phyloP scores from a whole-genome alignment of 1,140 invertebrate species.

The silkworm (Bombyx mori) region DNA sequence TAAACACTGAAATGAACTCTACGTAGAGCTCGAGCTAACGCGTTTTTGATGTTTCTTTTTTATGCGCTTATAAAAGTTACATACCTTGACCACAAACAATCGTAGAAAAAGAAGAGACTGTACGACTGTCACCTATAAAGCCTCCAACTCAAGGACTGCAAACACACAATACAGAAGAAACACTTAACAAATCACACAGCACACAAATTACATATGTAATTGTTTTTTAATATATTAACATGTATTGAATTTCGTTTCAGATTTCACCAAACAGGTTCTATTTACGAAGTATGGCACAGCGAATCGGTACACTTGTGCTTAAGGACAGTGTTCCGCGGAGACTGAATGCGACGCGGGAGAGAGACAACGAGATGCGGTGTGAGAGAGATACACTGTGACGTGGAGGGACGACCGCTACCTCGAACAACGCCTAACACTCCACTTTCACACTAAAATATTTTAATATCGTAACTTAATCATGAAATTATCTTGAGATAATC shows the following conservation, averaged over 20 bases:
- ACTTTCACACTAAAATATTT: conserved; percentile 7
- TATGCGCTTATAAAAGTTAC: conserved; percentile 9
- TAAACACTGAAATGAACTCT: too few species aligned
- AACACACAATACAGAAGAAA: conserved; percentile 56
- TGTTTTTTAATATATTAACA: conserved; percentile 4
- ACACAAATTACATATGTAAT: conserved; percentile 6
- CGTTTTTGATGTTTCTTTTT: too few species aligned
- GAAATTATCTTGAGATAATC: neutral
- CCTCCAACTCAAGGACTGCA: conserved; percentile 57
- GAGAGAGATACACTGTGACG: conserved; percentile 44
- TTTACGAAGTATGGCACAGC: conserved; percentile 41
- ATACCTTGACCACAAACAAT: conserved; percentile 51
- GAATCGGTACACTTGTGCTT: conserved; percentile 39
- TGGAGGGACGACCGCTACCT: conserved; percentile 58
- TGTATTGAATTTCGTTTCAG: neutral
- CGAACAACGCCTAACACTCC: conserved; percentile 47
- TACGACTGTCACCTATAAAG: conserved; percentile 43
- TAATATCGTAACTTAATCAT: neutral
- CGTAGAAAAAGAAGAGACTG: conserved; percentile 33
- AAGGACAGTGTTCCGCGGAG: conserved; percentile 45
- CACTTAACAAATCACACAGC: conserved; percentile 43
- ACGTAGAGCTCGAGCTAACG: too few species aligned
- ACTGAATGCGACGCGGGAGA: conserved; percentile 48
- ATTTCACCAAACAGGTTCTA: conserved; percentile 39
- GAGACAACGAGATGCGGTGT: conserved; percentile 38